Percentiles rank a stretch among this genome's conserved stretches.
phyloP scores from a whole-genome alignment of 2,113 vertebrate genomes.

The Agelaius phoeniceus region DNA sequence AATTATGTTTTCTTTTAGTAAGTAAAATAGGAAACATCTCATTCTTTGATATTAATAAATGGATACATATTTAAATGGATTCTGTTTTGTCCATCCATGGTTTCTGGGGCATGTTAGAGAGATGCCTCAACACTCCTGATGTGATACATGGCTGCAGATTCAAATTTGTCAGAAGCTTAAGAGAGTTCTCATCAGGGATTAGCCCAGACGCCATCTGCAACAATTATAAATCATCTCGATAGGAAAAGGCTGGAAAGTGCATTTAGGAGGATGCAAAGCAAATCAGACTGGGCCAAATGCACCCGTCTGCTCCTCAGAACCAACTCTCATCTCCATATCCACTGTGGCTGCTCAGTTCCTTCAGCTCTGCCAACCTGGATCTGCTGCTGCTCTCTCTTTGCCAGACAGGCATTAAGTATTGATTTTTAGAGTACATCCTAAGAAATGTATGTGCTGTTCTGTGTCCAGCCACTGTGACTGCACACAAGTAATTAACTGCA shows the following conservation, averaged over 20 bases:
- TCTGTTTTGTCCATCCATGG: not conserved
- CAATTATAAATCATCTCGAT: conserved; percentile 20
- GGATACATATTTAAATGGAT: not conserved
- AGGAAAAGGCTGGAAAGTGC: not conserved
- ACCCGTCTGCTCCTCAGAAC: not conserved
- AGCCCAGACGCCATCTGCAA: not conserved
- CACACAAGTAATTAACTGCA: not conserved
- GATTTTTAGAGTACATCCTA: not conserved
- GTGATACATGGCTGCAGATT: not conserved
- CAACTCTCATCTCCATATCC: not conserved
- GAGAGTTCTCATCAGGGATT: conserved; percentile 19
- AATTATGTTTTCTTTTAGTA: not conserved
- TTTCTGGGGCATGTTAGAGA: not conserved
- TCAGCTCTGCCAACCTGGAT: not conserved
- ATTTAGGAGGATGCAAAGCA: not conserved
- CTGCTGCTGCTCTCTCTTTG: not conserved
- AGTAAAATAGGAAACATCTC: not conserved
- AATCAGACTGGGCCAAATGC: not conserved
- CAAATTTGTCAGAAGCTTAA: not conserved
- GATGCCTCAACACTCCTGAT: not conserved
- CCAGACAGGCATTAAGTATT: not conserved
- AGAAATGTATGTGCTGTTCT: not conserved
- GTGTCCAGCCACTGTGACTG: not conserved
- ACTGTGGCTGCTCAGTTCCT: not conserved
- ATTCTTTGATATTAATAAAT: not conserved